These are phyloP conservation scores for Lasioglossum figueresi DNA, from an alignment of 2,888 invertebrate genomes.

Conservation along the genomic window DNA sequence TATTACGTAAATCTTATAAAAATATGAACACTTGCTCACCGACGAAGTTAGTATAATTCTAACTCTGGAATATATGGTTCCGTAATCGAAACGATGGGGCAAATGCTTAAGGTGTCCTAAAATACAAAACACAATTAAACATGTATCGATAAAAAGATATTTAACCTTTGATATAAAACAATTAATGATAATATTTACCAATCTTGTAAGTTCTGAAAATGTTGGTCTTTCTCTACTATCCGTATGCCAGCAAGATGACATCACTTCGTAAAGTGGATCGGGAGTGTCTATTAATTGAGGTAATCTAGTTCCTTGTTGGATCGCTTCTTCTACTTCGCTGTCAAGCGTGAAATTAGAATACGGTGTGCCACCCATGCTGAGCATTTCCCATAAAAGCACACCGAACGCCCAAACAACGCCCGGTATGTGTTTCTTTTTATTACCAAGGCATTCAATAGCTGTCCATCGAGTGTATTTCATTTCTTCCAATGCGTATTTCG, in stretches of 20 bases:
- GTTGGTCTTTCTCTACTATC: conserved; percentile 92
- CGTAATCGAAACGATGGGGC: conserved; percentile 82
- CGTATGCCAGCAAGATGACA: conserved; percentile 93
- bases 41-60: conserved; percentile 76
- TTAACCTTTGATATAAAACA: neutral
- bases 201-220: conserved; percentile 87
- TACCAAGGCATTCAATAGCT: conserved; percentile 90
- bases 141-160: neutral
- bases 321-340: conserved; percentile 84
- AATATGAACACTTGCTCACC: conserved; percentile 39
- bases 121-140: conserved; percentile 44
- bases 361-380: conserved; percentile 92
- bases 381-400: conserved; percentile 92
- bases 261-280: conserved; percentile 92
- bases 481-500: conserved; percentile 88
- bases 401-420: conserved; percentile 94
- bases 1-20: conserved; percentile 33
- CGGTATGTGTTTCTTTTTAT: conserved; percentile 88
- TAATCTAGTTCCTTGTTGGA: conserved; percentile 89
- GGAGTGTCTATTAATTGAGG: conserved; percentile 90
- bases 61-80: conserved; percentile 81
- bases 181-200: conserved; percentile 71
- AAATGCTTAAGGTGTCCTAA: conserved; percentile 81
- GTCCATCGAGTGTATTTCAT: conserved; percentile 92
- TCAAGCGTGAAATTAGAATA: conserved; percentile 89